Base-by-base conservation (phyloP, 2,888 invertebrate genomes). In the Phasia obesa region DNA sequence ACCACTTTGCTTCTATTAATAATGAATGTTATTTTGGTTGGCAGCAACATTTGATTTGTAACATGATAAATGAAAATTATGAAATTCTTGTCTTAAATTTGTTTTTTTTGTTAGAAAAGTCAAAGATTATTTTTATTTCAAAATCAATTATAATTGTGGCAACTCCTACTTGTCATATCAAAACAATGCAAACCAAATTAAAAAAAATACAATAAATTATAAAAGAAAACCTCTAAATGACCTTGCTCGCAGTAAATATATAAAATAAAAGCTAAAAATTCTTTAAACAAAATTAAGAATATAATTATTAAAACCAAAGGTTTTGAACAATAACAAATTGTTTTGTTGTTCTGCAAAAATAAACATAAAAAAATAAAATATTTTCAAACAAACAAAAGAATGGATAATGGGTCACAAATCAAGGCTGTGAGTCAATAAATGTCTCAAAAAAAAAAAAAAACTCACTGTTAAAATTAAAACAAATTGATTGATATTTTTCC, bases 121-220 rank as follows among this genome's bases (percentile, higher is more conserved):
- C 67, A 65, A 64, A 79, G 31, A 31, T 71, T 49, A 51, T 49
- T 42, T 60, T 55, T 23, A 31, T 71, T 57, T 38, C 27, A 65
- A 78, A 49, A 78, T 64, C 47, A 7, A 47, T 65, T 64, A 47
- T 81, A 64, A 65, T 59, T 69, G 44, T 44, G 42, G 51, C 47
- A 81, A 70, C 81, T 65, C 76, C 70, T 53, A 70, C 76, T 65
- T 71, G 73, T 74, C 67, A 74, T 74, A 67, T 17, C 51, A 38
- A 74, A 67, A 47, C 65, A 75, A 75, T 65, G 17, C 60, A 65
- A 47, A 25, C 5, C 2, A 53, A 75, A 62, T 62, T 51, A 11
- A 44, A 44, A 62, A 42, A 65, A 65, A 57, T 15, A 51, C 38
- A 78, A 70, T 78, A 44, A 71, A 79, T 67, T 60, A 60, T 35